Percentiles rank a stretch among this genome's conserved stretches.
These are phyloP conservation scores for Nemurella pictetii DNA, from an alignment of 2,888 invertebrate genomes.

Conservation along the genomic window DNA sequence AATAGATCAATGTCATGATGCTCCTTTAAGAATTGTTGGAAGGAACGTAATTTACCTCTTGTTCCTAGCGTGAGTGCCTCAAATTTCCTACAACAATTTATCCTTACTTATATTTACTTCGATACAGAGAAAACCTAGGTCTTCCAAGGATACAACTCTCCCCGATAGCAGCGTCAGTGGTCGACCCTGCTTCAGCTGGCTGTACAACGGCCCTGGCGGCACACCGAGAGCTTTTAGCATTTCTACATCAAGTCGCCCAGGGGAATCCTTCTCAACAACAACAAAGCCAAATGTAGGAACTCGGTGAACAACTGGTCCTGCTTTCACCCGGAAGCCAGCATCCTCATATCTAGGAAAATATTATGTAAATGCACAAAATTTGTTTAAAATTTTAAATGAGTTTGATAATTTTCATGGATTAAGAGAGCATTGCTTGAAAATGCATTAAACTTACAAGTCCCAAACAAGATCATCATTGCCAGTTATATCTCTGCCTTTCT, in stretches of 20 bases:
- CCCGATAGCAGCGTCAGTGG: slow-evolving; percentile 48
- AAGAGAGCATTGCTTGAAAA: neutral
- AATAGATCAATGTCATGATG: too few relatives aligned
- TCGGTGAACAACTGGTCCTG: slow-evolving; percentile 50
- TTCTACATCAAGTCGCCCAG: slow-evolving; percentile 49
- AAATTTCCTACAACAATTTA: too few relatives aligned
- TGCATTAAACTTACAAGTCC: slow-evolving; percentile 47
- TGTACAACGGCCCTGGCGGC: slow-evolving; percentile 50
- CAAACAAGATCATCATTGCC: slow-evolving; percentile 46
- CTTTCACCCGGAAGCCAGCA: slow-evolving; percentile 47
- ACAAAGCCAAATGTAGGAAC: slow-evolving; percentile 53
- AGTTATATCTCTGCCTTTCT: slow-evolving; percentile 46
- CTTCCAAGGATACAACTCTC: slow-evolving; percentile 44
- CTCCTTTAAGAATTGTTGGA: too few relatives aligned
- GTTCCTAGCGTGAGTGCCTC: too few relatives aligned
- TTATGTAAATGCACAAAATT: neutral
- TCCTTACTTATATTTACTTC: too few relatives aligned
- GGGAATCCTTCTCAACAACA: slow-evolving; percentile 47
- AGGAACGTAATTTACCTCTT: too few relatives aligned
- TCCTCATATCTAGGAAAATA: slow-evolving; percentile 47
- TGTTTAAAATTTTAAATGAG: neutral
- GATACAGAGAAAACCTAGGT: too few relatives aligned
- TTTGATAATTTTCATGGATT: neutral
- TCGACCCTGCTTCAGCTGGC: slow-evolving; percentile 50
- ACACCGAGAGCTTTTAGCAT: slow-evolving; percentile 48